Percentiles rank a stretch among this genome's conserved stretches.
Evolutionary conservation across 2,113 vertebrate genomes (phyloP).

Genomic region (Heloderma charlesbogerti): DNA sequence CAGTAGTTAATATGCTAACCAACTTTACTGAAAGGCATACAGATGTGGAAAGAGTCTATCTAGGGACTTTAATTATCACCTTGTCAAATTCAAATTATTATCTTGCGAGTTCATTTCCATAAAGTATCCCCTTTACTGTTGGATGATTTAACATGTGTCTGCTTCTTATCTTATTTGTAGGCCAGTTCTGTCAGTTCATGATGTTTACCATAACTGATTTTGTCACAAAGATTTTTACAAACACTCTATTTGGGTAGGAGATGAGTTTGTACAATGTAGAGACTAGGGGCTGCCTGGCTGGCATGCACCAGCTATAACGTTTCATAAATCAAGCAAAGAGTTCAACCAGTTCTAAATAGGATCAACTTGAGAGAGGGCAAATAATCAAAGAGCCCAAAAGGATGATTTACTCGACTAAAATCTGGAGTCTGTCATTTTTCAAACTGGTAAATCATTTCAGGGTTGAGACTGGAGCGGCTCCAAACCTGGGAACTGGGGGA

Average conservation of each 20-base stretch:
- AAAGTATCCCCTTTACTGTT: constrained; percentile 79
- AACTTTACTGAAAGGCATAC: constrained; percentile 79
- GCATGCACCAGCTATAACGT: constrained; percentile 42
- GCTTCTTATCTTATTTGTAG: constrained; percentile 76
- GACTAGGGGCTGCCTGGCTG: constrained; percentile 48
- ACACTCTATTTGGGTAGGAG: constrained; percentile 66
- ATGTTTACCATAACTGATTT: constrained; percentile 74
- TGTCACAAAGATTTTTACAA: constrained; percentile 70
- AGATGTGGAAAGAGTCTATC: constrained; percentile 82
- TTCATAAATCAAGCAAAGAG: constrained; percentile 67
- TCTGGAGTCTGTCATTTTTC: constrained; percentile 38
- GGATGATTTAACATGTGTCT: constrained; percentile 80
- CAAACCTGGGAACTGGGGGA: constrained; percentile 27
- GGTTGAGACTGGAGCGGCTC: constrained; percentile 42
- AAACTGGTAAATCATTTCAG: constrained; percentile 51
- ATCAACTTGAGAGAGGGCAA: constrained; percentile 42
- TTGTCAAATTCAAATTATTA: constrained; percentile 90
- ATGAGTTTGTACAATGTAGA: constrained; percentile 42
- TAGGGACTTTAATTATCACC: constrained; percentile 94
- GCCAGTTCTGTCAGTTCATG: constrained; percentile 65
- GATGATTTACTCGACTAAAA: constrained; percentile 50
- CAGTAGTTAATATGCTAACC: constrained; percentile 82
- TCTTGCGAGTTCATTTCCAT: constrained; percentile 85
- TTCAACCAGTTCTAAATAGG: constrained; percentile 59
- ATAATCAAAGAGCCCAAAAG: constrained; percentile 55